A percentile compares a stretch with the other conserved stretches of the same genome.
Evolutionary conservation across 2,113 vertebrate species (phyloP).

Genomic region (Scortum barcoo): DNA sequence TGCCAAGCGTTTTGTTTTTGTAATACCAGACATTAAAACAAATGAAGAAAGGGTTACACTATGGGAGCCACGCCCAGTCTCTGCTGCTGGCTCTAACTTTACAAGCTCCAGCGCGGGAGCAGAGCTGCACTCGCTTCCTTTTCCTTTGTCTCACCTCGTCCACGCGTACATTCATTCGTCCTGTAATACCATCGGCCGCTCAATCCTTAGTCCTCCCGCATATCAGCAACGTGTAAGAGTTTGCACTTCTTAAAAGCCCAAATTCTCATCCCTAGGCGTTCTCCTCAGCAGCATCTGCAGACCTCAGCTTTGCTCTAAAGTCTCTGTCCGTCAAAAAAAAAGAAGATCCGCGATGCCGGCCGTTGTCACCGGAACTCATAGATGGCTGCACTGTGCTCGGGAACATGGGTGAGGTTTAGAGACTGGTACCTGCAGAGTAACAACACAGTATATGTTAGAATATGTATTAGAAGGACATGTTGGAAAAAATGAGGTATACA

Average conservation of each 20-base stretch:
- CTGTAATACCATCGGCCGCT: conserved; percentile 29
- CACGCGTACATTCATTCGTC: conserved; percentile 68
- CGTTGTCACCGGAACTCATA: conserved; percentile 98
- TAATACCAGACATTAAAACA: conserved; percentile 69
- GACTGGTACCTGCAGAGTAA: conserved; percentile 93
- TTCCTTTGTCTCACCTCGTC: background rate
- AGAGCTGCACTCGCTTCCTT: conserved; percentile 26
- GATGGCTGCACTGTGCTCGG: conserved; percentile 97
- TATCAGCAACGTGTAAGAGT: conserved; percentile 27
- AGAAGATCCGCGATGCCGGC: conserved; percentile 53
- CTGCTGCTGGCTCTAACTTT: conserved; percentile 58
- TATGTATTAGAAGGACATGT: background rate
- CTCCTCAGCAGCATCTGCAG: conserved; percentile 67
- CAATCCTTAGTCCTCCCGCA: conserved; percentile 25
- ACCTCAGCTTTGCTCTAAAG: conserved; percentile 58
- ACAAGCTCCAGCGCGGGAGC: conserved; percentile 53
- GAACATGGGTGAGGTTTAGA: conserved; percentile 97
- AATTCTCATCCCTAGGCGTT: conserved; percentile 15
- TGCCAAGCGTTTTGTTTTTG: conserved; percentile 44
- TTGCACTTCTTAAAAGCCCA: conserved; percentile 36
- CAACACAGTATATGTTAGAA: background rate
- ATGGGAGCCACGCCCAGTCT: conserved; percentile 56
- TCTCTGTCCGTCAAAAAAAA: conserved; percentile 53
- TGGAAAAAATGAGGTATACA: background rate
- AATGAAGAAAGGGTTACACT: conserved; percentile 46